A percentile compares a stretch with the other conserved stretches of the same genome.
Evolutionary conservation across 2,113 vertebrate species (phyloP).

Genomic region (Campylorhamphus procurvoides): DNA sequence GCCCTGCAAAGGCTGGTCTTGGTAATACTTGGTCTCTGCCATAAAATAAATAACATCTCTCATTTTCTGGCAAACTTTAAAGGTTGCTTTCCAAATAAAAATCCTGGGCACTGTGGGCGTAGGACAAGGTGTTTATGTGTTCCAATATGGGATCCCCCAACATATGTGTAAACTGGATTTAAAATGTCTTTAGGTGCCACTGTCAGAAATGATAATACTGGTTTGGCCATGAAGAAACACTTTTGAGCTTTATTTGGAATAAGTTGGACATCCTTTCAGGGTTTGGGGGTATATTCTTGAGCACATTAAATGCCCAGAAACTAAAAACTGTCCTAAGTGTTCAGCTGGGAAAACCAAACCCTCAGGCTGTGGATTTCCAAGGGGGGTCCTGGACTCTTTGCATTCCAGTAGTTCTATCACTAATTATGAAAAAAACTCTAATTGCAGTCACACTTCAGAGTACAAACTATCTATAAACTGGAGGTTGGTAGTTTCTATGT

Average conservation of each 20-base stretch:
- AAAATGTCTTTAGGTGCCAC: background rate
- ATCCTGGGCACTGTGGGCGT: fast-evolving
- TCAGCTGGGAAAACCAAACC: background rate
- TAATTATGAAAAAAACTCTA: background rate
- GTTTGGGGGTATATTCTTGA: background rate
- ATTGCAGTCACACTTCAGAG: background rate
- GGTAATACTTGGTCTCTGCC: background rate
- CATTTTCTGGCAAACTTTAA: background rate
- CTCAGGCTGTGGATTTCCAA: background rate
- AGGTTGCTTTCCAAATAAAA: background rate
- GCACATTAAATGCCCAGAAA: background rate
- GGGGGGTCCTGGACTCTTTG: background rate
- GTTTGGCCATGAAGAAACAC: background rate
- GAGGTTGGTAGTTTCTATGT: fast-evolving
- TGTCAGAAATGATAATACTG: fast-evolving
- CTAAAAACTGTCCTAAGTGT: background rate
- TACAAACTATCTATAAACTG: background rate
- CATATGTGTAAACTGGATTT: background rate
- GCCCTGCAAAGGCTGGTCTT: background rate
- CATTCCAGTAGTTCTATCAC: fast-evolving
- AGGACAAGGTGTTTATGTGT: background rate
- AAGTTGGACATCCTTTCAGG: fast-evolving
- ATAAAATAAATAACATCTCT: background rate
- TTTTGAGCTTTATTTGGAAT: background rate
- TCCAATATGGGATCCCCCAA: background rate